Evolutionary conservation across 2,888 invertebrate species (phyloP).

Genomic region (Phania funesta): DNA sequence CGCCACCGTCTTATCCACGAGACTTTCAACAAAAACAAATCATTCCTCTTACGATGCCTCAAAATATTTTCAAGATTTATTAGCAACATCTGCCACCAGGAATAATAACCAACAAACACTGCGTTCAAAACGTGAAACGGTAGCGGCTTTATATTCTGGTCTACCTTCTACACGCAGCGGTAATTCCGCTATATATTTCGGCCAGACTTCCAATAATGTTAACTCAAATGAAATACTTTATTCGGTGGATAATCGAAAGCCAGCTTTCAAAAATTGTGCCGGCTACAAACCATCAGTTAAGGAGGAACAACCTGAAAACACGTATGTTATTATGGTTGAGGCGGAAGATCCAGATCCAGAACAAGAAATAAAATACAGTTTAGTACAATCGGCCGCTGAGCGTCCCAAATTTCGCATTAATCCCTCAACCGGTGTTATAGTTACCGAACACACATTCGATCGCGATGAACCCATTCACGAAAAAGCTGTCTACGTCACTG

Average conservation of each 20-base stretch:
- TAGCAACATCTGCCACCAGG: neutral
- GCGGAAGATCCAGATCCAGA: conserved; percentile 84
- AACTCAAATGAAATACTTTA: conserved; percentile 71
- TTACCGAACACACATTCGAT: conserved; percentile 90
- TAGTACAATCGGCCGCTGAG: conserved; percentile 88
- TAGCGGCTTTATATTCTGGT: conserved; percentile 71
- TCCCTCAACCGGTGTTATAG: conserved; percentile 87
- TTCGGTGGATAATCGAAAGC: conserved; percentile 88
- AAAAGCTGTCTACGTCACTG: conserved; percentile 91
- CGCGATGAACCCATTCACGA: conserved; percentile 93
- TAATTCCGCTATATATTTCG: conserved; percentile 65
- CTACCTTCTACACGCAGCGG: conserved; percentile 68
- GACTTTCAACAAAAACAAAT: conserved; percentile 35
- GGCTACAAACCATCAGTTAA: conserved; percentile 90
- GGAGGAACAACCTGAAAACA: conserved; percentile 88
- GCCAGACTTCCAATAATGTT: conserved; percentile 64
- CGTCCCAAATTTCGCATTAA: conserved; percentile 90
- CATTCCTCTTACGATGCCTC: conserved; percentile 55
- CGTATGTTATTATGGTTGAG: conserved; percentile 84
- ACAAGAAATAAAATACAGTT: conserved; percentile 90
- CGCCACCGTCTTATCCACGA: conserved; percentile 52
- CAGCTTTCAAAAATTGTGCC: conserved; percentile 91
- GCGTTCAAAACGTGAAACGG: conserved; percentile 66
- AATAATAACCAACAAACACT: conserved; percentile 51
- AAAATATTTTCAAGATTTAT: conserved; percentile 47